Evolutionary conservation across 2,888 invertebrate genomes (phyloP).

Genomic region (Litoditis marina): DNA sequence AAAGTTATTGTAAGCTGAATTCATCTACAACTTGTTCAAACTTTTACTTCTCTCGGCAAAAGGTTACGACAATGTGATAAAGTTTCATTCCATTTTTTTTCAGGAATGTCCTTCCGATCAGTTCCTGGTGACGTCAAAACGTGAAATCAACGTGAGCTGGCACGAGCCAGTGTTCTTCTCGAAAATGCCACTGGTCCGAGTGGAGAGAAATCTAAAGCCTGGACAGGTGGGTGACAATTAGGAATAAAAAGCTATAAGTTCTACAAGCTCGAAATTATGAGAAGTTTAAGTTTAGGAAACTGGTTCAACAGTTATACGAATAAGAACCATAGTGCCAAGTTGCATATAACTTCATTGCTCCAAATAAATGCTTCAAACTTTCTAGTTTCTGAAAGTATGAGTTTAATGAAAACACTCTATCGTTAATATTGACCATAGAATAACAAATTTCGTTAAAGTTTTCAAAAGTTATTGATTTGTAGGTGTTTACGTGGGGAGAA

Average conservation of each 20-base stretch:
- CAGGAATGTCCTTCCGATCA: constrained; percentile 79
- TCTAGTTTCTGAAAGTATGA: background rate
- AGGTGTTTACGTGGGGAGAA: constrained; percentile 59
- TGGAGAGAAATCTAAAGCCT: constrained; percentile 59
- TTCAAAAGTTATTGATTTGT: constrained; percentile 7
- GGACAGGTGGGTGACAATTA: constrained; percentile 36
- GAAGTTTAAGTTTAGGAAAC: too few species aligned
- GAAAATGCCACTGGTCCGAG: constrained; percentile 31
- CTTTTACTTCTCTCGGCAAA: too few species aligned
- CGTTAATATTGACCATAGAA: background rate
- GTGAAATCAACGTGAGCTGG: constrained; percentile 60
- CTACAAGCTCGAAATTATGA: too few species aligned
- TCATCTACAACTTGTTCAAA: too few species aligned
- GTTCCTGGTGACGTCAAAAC: constrained; percentile 80
- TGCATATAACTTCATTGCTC: too few species aligned
- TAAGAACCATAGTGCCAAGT: too few species aligned
- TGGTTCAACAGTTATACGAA: too few species aligned
- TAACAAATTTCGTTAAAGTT: background rate
- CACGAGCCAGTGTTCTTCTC: constrained; percentile 50
- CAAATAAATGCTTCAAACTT: too few species aligned
- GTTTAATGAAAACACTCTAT: background rate
- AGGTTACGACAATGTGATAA: background rate
- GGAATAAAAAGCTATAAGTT: background rate
- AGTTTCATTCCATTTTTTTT: background rate
- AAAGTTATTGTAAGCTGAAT: too few species aligned